Conservation (phyloP, 2,888 invertebrate species). For the Drosophila anomelani region DNA sequence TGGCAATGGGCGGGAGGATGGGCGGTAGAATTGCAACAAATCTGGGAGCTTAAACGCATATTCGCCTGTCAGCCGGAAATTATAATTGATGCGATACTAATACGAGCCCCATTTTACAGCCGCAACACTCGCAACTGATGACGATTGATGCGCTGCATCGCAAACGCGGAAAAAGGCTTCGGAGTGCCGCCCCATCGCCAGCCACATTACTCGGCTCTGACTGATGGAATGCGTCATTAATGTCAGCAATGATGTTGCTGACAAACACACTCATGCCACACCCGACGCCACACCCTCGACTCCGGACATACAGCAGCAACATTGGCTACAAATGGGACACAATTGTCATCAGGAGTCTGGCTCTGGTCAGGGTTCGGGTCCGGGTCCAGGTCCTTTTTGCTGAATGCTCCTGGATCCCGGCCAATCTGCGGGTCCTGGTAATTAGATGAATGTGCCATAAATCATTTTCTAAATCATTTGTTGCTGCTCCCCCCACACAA, state of each 20-base stretch:
- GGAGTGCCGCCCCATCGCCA: constrained; percentile 16
- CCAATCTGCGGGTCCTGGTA: constrained; percentile 70
- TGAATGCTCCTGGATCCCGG: constrained; percentile 42
- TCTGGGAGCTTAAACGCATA: constrained; percentile 58
- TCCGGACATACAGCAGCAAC: constrained; percentile 11
- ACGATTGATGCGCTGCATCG: constrained; percentile 75
- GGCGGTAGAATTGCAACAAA: constrained; percentile 64
- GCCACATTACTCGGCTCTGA: constrained; percentile 35
- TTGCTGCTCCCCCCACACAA: constrained; percentile 43
- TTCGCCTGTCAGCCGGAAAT: constrained; percentile 73
- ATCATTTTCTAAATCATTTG: constrained; percentile 78
- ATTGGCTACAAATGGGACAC: constrained; percentile 58
- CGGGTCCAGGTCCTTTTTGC: constrained; percentile 56
- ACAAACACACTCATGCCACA: constrained; percentile 41
- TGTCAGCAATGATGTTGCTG: constrained; percentile 69
- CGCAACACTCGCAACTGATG: constrained; percentile 42
- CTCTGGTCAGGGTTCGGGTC: constrained; percentile 51
- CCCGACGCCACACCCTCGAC: constrained; percentile 8
- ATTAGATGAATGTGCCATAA: constrained; percentile 78
- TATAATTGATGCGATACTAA: constrained; percentile 80
- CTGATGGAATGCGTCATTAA: constrained; percentile 77
- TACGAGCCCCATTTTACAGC: constrained; percentile 53
- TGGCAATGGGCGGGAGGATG: constrained; percentile 18
- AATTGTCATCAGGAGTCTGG: constrained; percentile 68
- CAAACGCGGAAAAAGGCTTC: constrained; percentile 68